Evolutionary conservation across 2,797 vertebrate genomes (phyloP).

Genomic region (Coregonus suidteri): DNA sequence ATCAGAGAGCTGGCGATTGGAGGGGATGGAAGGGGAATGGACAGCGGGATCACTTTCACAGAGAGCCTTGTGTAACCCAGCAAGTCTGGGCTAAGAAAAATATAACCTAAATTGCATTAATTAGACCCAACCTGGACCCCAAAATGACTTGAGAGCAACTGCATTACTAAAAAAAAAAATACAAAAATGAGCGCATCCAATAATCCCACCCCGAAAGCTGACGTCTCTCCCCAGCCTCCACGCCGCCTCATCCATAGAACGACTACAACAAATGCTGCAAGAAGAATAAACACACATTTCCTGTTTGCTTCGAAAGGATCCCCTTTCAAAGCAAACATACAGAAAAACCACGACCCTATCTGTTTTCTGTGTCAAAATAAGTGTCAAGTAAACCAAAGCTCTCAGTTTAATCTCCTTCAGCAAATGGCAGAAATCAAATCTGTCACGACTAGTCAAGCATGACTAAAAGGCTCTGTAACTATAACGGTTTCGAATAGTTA

Average conservation of each 20-base stretch:
- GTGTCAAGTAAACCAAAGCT: constrained; percentile 35
- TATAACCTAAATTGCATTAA: constrained; percentile 83
- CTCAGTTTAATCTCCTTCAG: constrained; percentile 44
- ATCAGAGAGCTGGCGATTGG: constrained; percentile 42
- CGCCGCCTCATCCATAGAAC: constrained; percentile 34
- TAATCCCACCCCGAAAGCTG: constrained; percentile 44
- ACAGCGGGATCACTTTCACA: constrained; percentile 79
- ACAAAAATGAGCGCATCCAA: constrained; percentile 34
- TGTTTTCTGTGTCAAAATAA: constrained; percentile 44
- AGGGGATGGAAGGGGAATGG: constrained; percentile 24
- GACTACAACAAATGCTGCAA: constrained; percentile 47
- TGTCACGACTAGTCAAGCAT: constrained; percentile 43
- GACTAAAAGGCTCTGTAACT: constrained; percentile 47
- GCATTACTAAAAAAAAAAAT: constrained; percentile 22
- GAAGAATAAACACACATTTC: constrained; percentile 50
- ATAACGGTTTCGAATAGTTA: constrained; percentile 42
- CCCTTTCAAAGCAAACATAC: constrained; percentile 48
- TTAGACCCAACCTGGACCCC: constrained; percentile 62
- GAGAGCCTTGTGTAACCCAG: constrained; percentile 80
- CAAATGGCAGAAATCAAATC: constrained; percentile 44
- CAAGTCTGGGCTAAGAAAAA: constrained; percentile 79
- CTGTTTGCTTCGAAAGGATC: constrained; percentile 27
- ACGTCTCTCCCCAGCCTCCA: constrained; percentile 32
- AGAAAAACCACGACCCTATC: constrained; percentile 19
- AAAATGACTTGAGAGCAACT: constrained; percentile 66